These are phyloP conservation scores for Cryptoleucopteryx plumbea DNA, from an alignment of 2,113 vertebrate genomes.

Conservation along the genomic window DNA sequence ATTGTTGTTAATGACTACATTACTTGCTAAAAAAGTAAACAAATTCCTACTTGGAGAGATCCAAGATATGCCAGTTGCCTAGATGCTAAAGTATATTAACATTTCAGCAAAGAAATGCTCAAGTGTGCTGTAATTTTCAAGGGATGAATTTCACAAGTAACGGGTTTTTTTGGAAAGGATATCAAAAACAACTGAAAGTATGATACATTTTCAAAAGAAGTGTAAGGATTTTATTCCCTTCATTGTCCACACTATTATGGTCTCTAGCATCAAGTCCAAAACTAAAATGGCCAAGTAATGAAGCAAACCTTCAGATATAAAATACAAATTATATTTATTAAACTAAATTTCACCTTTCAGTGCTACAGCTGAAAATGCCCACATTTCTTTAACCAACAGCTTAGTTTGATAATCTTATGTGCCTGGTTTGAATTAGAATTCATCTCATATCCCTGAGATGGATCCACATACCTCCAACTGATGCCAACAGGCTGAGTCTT, in stretches of 20 bases:
- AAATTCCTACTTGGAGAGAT: neutral
- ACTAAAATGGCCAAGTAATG: neutral
- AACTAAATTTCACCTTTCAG: neutral
- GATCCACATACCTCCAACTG: neutral
- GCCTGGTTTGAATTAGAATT: neutral
- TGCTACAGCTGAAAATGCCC: neutral
- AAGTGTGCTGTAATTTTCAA: neutral
- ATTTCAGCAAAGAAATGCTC: neutral
- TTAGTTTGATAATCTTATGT: neutral
- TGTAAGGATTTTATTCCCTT: neutral
- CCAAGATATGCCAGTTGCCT: constrained; percentile 10
- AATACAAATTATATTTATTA: neutral
- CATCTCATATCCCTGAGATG: neutral
- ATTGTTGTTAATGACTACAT: constrained; percentile 34
- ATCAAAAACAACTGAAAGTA: neutral
- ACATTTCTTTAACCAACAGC: neutral
- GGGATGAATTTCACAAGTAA: neutral
- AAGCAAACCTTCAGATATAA: neutral
- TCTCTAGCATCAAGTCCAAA: neutral
- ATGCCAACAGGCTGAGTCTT: neutral
- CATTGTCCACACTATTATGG: neutral
- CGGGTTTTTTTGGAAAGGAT: neutral
- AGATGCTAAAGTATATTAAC: constrained; percentile 21
- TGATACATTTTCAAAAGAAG: neutral
- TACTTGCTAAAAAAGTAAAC: constrained; percentile 51